phyloP scores from a whole-genome alignment of 2,888 invertebrate genomes.

The Lycaena phlaeas region DNA sequence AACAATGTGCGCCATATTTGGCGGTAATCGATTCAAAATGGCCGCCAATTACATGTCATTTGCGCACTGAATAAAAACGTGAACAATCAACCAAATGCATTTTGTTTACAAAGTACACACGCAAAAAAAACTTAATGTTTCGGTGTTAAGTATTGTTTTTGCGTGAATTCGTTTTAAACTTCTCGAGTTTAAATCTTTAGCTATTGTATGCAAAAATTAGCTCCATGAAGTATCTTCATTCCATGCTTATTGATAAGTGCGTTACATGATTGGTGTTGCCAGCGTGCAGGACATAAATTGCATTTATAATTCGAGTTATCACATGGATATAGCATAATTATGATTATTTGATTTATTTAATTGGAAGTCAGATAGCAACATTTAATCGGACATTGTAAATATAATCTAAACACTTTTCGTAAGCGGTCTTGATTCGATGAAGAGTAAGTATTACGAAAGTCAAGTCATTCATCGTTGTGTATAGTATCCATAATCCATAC shows the following conservation, averaged over 20 bases:
- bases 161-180: not conserved
- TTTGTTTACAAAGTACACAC: not conserved
- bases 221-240: too few relatives aligned
- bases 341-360: too few relatives aligned
- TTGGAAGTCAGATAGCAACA: not conserved
- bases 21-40: constrained; percentile 44
- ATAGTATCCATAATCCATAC: too few relatives aligned
- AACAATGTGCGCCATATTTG: constrained; percentile 32
- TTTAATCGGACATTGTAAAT: too few relatives aligned
- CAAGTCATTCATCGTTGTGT: too few relatives aligned
- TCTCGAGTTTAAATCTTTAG: not conserved
- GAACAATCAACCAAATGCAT: constrained; percentile 7
- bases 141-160: not conserved
- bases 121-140: not conserved
- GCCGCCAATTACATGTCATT: constrained; percentile 48
- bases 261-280: constrained; percentile 29
- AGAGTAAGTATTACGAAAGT: too few relatives aligned
- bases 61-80: constrained; percentile 24
- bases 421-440: too few relatives aligned
- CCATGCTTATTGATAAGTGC: too few relatives aligned
- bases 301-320: constrained; percentile 17
- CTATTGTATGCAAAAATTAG: constrained; percentile 11
- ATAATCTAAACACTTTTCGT: too few relatives aligned
- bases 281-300: constrained; percentile 22
- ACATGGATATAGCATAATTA: constrained; percentile 1